Evolutionary conservation across 1,140 invertebrate species (phyloP), one percentile per base, ranked within the genome.

Genomic region (Pissodes strobi): DNA sequence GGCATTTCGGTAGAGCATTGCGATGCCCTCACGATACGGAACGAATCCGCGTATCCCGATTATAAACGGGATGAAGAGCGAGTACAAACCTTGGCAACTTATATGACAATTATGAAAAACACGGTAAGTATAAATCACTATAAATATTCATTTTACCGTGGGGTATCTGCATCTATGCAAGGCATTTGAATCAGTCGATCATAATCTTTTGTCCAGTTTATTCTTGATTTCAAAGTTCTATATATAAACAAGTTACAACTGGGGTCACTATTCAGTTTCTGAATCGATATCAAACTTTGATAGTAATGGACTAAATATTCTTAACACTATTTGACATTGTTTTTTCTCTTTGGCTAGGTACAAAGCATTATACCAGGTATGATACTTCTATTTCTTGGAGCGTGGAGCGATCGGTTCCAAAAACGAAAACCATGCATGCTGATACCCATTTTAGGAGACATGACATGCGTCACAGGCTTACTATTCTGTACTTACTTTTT

Each of bases 351-450:
- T n/a, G n/a, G n/a, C n/a, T n/a, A 57, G 55, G 19, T 57, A 5
- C 81, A 83, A 60, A 84, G 83, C 38, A 72, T 83, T 3, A 82
- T 88, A 51, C 84, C 85, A 3, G 79, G 81, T 0, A 15, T 85
- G 2, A 70, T 86, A 15, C 79, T 86, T 1, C 76, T 86, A 57
- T 81, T 86, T 73, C 76, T 88, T 73, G 84, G 87, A 61, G 82
- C 84, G 13, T 83, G 85, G 84, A 86, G 84, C 68, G 85, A 86
- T 66, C 75, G 80, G 41, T 81, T 84, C 8, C 81, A 83, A 10
- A 80, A 82, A 46, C 73, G 87, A 60, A 88, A 87, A 78, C 69
- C 85, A 4, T 84, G 81, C 58, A 82, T 86, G 37, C 51, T 85
- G 2, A 43, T 84, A 22, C 83, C 83, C 6, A 76, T 85, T 12